phyloP scores from a whole-genome alignment of 2,113 vertebrate genomes.

The Chaetops frenatus region DNA sequence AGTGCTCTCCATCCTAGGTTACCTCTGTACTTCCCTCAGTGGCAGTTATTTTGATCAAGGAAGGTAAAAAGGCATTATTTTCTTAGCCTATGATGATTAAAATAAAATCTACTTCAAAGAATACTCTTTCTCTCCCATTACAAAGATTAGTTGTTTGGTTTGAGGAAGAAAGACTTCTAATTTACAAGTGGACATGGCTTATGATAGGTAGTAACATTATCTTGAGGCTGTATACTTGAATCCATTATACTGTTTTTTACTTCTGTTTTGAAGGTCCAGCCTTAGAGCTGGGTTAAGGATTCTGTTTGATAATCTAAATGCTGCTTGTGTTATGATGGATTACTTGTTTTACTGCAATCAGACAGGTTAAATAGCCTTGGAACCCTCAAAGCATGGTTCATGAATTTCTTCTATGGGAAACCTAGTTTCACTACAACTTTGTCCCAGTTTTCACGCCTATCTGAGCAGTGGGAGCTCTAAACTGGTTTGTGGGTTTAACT shows the following conservation, averaged over 20 bases:
- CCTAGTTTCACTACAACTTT: background rate
- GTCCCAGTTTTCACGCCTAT: background rate
- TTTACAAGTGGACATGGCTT: background rate
- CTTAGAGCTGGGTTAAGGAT: background rate
- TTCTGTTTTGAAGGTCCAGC: background rate
- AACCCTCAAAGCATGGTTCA: background rate
- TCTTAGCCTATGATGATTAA: background rate
- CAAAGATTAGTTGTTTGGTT: background rate
- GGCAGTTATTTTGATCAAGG: background rate
- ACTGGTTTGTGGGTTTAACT: background rate
- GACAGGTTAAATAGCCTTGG: background rate
- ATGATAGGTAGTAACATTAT: background rate
- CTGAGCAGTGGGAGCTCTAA: background rate
- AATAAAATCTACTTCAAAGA: background rate
- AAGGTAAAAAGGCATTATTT: background rate
- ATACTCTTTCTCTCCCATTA: background rate
- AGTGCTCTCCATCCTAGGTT: background rate
- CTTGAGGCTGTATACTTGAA: background rate
- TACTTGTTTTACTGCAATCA: background rate
- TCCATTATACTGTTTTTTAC: background rate
- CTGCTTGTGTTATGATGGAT: background rate
- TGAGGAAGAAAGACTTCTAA: background rate
- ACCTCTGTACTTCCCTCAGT: background rate
- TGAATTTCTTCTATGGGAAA: background rate
- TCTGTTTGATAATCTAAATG: background rate